Conservation (phyloP, 1,140 invertebrate species). For the Drosophila serrata region DNA sequence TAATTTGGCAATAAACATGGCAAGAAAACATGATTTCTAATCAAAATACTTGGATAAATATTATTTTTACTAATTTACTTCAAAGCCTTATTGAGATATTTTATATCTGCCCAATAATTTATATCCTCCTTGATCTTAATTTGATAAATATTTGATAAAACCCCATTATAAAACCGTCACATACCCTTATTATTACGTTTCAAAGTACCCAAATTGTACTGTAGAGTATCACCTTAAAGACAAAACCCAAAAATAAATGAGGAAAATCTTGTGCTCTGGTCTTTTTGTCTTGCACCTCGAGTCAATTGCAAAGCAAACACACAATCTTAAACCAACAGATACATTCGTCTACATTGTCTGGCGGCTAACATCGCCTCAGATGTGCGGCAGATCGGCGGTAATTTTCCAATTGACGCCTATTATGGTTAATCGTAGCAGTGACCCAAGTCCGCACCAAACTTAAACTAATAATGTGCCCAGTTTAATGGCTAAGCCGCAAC, state of each 20-base stretch:
- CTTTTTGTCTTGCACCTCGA: conserved; percentile 41
- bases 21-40: neutral
- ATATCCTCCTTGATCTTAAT: too few relatives aligned
- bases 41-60: neutral
- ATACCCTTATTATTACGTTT: neutral
- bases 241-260: conserved; percentile 9
- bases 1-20: neutral
- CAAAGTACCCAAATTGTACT: neutral
- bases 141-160: neutral
- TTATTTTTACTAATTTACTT: neutral
- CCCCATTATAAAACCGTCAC: accelerated
- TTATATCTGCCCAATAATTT: too few relatives aligned
- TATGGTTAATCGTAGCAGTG: conserved; percentile 82
- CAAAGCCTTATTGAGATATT: too few relatives aligned
- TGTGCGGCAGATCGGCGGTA: conserved; percentile 73
- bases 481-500: conserved; percentile 81
- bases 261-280: conserved; percentile 26
- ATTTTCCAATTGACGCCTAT: conserved; percentile 83
- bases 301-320: conserved; percentile 18
- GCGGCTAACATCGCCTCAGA: conserved; percentile 19
- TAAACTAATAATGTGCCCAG: conserved; percentile 82
- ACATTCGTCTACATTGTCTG: conserved; percentile 9
- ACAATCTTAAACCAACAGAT: conserved; percentile 11
- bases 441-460: conserved; percentile 79
- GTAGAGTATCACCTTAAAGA: conserved; percentile 16